Conservation (phyloP, 1,140 invertebrate species). For the Drosophila sp. region DNA sequence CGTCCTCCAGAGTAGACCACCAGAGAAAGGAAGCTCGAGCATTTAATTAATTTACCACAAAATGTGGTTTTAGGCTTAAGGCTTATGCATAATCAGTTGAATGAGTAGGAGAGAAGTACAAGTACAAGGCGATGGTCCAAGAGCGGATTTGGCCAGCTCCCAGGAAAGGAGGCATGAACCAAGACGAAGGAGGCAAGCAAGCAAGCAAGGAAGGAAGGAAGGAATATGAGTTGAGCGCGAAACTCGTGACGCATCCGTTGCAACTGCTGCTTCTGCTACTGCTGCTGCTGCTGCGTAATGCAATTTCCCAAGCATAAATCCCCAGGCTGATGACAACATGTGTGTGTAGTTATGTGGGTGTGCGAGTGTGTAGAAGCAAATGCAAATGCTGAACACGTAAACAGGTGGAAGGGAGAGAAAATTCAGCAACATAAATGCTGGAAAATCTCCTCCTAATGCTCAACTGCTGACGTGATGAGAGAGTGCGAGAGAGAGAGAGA, state of each 20-base stretch:
- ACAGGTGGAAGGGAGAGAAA: slow-evolving; percentile 41
- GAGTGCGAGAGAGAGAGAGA: not conserved
- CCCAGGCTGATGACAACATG: slow-evolving; percentile 35
- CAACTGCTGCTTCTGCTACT: not conserved
- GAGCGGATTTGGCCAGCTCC: not conserved
- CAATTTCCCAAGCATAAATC: slow-evolving; percentile 52
- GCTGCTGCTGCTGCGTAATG: slow-evolving; percentile 52
- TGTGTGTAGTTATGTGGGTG: slow-evolving; percentile 6
- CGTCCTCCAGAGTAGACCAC: slow-evolving; percentile 31
- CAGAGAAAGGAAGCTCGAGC: slow-evolving; percentile 30
- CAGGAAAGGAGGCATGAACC: not conserved
- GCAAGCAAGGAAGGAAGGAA: not conserved
- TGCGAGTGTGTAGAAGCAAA: slow-evolving; percentile 22
- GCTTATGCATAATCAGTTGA: slow-evolving; percentile 55
- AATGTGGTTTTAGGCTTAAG: slow-evolving; percentile 57
- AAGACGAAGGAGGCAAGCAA: not conserved
- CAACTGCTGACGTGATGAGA: slow-evolving; percentile 5
- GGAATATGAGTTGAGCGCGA: not conserved
- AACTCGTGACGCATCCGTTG: slow-evolving; percentile 50
- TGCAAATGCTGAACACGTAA: slow-evolving; percentile 68
- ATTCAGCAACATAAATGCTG: slow-evolving; percentile 29
- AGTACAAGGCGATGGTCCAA: slow-evolving; percentile 12
- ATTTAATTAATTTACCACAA: slow-evolving; percentile 79
- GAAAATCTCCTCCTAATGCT: slow-evolving; percentile 35
- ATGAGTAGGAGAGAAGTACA: slow-evolving; percentile 25